Evolutionary conservation across 2,797 vertebrate genomes (phyloP).

Genomic region (Hylomyscus alleni): DNA sequence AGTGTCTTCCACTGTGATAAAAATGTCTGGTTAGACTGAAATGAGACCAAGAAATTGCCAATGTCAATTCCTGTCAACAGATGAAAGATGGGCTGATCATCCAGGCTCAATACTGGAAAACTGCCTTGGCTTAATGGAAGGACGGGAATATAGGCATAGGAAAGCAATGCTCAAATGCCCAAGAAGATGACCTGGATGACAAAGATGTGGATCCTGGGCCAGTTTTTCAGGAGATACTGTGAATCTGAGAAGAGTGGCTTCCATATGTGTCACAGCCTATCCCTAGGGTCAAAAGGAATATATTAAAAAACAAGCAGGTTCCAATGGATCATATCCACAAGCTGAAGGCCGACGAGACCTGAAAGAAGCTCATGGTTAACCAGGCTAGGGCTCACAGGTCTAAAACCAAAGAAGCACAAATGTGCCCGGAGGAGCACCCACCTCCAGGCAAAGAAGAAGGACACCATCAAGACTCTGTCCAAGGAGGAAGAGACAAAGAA

Average conservation of each 20-base stretch:
- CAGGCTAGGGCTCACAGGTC: background rate
- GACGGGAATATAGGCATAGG: background rate
- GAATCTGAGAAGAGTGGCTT: background rate
- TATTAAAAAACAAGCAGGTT: background rate
- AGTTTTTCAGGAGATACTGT: background rate
- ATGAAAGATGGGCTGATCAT: background rate
- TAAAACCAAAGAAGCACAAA: background rate
- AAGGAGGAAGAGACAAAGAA: background rate
- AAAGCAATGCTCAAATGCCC: background rate
- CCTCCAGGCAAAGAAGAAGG: background rate
- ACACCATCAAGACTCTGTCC: background rate
- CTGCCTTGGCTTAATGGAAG: background rate
- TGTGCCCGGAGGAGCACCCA: background rate
- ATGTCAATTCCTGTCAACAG: background rate
- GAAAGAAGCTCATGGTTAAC: background rate
- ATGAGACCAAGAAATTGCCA: background rate
- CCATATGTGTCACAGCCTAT: background rate
- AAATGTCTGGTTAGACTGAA: background rate
- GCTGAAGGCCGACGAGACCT: background rate
- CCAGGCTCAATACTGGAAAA: background rate
- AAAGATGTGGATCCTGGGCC: background rate
- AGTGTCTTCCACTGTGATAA: background rate
- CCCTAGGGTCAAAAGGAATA: background rate
- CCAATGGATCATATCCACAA: background rate
- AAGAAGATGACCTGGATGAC: background rate